These are phyloP conservation scores for Cosmorhoe ocellata DNA, from an alignment of 2,888 invertebrate genomes.

Conservation along the genomic window DNA sequence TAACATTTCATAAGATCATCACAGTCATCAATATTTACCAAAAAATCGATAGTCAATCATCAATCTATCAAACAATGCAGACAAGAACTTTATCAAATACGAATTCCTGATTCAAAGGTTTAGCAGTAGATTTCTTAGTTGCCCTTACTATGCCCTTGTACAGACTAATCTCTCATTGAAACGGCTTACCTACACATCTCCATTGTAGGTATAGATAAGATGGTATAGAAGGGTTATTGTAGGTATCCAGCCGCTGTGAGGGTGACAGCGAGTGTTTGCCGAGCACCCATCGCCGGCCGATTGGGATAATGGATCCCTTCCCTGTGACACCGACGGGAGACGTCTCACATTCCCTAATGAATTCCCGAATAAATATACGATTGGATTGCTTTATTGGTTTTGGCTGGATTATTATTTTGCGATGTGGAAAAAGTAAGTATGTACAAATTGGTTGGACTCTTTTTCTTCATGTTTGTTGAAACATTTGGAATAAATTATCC, in stretches of 20 bases:
- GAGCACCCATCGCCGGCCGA: conserved; percentile 60
- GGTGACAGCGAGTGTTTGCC: conserved; percentile 67
- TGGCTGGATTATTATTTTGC: conserved; percentile 26
- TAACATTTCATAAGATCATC: no score
- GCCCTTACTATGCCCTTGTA: neutral
- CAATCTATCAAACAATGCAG: no score
- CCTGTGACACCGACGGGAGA: conserved; percentile 45
- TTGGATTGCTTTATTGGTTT: conserved; percentile 44
- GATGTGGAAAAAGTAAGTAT: conserved; percentile 11
- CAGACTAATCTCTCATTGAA: conserved; percentile 20
- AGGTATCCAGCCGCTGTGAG: conserved; percentile 30
- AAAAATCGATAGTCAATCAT: no score
- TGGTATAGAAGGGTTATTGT: conserved; percentile 11
- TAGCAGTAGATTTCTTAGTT: neutral
- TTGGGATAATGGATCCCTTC: conserved; percentile 67
- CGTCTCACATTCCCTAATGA: conserved; percentile 56
- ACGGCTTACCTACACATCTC: conserved; percentile 10
- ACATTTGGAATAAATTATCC: no score
- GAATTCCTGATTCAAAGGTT: no score
- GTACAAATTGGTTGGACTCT: no score
- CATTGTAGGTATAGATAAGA: conserved; percentile 1
- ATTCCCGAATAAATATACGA: conserved; percentile 55
- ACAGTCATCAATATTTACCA: no score
- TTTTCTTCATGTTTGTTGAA: neutral
- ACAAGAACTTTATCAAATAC: no score